These are phyloP conservation scores for Pao palembangensis DNA, from an alignment of 2,113 vertebrate species.

Conservation along the genomic window DNA sequence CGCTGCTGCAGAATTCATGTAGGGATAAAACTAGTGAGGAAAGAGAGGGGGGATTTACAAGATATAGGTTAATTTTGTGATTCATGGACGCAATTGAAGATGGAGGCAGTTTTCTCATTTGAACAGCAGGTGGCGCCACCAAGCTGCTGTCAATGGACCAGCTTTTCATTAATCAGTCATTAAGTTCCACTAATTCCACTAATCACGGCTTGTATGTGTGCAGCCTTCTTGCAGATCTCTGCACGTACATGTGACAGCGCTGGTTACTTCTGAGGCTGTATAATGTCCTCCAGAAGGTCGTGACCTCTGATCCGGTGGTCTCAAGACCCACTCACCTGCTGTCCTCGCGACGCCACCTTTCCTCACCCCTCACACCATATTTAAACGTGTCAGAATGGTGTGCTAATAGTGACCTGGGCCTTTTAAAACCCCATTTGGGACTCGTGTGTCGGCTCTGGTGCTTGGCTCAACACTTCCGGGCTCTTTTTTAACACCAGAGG, in stretches of 20 bases:
- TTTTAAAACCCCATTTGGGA: background rate
- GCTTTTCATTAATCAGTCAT: conserved; percentile 15
- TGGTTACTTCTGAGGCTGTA: background rate
- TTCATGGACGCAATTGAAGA: background rate
- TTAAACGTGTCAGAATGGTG: background rate
- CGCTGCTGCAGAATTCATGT: background rate
- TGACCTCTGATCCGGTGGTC: conserved; percentile 33
- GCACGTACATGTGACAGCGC: background rate
- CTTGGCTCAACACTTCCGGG: background rate
- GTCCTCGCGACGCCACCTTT: conserved; percentile 2
- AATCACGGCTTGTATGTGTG: conserved; percentile 1
- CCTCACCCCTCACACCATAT: background rate
- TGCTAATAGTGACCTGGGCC: background rate
- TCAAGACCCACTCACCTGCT: conserved; percentile 26
- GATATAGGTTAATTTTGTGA: background rate
- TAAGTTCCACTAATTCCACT: background rate
- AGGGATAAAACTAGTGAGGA: background rate
- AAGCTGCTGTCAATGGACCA: conserved; percentile 17
- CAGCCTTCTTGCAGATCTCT: background rate
- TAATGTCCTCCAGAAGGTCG: conserved; percentile 24
- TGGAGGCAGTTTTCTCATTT: conserved; percentile 22
- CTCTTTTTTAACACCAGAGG: conserved; percentile 8
- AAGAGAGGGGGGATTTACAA: background rate
- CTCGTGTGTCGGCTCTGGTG: background rate
- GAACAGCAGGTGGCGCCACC: conserved; percentile 55